Percentiles rank a stretch among this genome's conserved stretches.
Evolutionary conservation across 2,888 invertebrate species (phyloP).

Genomic region (Callyntrura sp.): DNA sequence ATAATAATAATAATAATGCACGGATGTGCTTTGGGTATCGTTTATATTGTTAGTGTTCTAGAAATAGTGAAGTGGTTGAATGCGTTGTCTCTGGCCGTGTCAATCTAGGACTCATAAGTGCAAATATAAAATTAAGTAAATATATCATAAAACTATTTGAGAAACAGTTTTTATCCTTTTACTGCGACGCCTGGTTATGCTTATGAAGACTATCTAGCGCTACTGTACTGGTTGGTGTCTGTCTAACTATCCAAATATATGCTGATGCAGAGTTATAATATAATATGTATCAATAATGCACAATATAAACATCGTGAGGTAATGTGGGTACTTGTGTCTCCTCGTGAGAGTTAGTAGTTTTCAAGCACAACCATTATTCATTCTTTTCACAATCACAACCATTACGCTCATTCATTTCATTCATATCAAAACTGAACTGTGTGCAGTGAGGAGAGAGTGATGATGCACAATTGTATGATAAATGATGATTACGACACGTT

Average conservation of each 20-base stretch:
- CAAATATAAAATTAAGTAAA: slow-evolving; percentile 28
- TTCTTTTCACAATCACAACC: slow-evolving; percentile 73
- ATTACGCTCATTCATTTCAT: slow-evolving; percentile 68
- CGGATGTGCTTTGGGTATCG: no score
- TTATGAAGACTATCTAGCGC: no score
- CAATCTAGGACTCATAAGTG: neutral
- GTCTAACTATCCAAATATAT: neutral
- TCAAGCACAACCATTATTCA: slow-evolving; percentile 71
- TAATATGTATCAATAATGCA: no score
- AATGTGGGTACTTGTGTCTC: slow-evolving; percentile 69
- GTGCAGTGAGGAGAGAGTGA: slow-evolving; percentile 57
- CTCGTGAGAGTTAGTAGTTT: slow-evolving; percentile 70
- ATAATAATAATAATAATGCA: no score
- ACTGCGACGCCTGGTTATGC: neutral
- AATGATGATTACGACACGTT: slow-evolving; percentile 77
- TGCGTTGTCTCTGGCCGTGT: neutral
- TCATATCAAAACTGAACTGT: slow-evolving; percentile 61
- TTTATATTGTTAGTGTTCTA: neutral
- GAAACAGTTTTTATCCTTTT: slow-evolving; percentile 20
- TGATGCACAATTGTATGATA: slow-evolving; percentile 75
- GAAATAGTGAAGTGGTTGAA: neutral
- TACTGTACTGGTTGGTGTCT: neutral
- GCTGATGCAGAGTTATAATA: no score
- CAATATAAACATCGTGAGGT: slow-evolving; percentile 48
- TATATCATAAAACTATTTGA: slow-evolving; percentile 30